Evolutionary conservation across 2,888 invertebrate genomes (phyloP).

Genomic region (Clusia tigrina): DNA sequence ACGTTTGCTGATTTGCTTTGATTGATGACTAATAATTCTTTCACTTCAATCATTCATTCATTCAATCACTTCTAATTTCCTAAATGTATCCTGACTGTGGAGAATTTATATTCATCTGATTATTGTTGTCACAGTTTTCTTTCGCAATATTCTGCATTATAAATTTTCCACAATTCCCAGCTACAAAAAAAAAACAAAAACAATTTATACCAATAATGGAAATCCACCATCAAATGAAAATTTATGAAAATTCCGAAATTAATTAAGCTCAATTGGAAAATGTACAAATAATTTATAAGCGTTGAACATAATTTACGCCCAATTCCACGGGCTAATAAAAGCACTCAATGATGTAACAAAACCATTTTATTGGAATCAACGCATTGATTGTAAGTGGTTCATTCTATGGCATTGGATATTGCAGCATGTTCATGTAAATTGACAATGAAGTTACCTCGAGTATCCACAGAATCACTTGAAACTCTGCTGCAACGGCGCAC

Average conservation of each 20-base stretch:
- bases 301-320: not conserved
- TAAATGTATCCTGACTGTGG: no score
- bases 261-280: not conserved
- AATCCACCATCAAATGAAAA: slow-evolving; percentile 6
- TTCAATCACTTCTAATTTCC: no score
- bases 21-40: no score
- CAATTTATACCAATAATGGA: no score
- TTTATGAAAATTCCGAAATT: not conserved
- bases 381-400: slow-evolving; percentile 45
- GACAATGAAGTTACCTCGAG: slow-evolving; percentile 51
- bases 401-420: slow-evolving; percentile 20
- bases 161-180: no score
- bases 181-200: no score
- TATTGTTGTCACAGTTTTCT: no score
- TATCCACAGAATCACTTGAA: slow-evolving; percentile 35
- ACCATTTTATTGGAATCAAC: slow-evolving; percentile 50
- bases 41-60: no score
- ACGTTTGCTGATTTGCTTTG: no score
- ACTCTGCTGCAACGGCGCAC: not conserved
- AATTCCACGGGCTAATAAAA: slow-evolving; percentile 28
- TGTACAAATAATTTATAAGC: not conserved
- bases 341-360: slow-evolving; percentile 36
- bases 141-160: no score
- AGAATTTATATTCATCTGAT: no score
- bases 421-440: slow-evolving; percentile 21